A percentile compares a stretch with the other conserved stretches of the same genome.
Evolutionary conservation across 2,797 vertebrate genomes (phyloP).

Genomic region (Carapus acus): DNA sequence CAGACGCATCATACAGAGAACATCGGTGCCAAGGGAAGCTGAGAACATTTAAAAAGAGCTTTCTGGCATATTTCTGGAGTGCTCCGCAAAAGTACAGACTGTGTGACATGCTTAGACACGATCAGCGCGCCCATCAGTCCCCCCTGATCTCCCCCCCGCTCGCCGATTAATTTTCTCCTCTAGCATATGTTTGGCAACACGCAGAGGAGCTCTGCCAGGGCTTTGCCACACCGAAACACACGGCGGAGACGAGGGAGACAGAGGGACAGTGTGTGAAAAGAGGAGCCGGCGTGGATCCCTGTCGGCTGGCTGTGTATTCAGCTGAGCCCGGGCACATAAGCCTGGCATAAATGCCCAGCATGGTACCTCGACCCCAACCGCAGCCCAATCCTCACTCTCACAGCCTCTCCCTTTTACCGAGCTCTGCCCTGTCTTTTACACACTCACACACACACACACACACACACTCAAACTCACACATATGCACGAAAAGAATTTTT

Average conservation of each 20-base stretch:
- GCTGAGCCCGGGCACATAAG: conserved; percentile 52
- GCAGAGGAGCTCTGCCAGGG: conserved; percentile 37
- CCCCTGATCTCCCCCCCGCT: no score
- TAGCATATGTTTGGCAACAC: conserved; percentile 36
- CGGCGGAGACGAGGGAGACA: conserved; percentile 18
- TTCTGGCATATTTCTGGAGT: neutral
- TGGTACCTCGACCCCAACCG: conserved; percentile 47
- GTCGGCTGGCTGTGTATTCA: conserved; percentile 59
- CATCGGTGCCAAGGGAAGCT: neutral
- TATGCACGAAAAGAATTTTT: conserved; percentile 12
- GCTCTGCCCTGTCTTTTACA: conserved; percentile 35
- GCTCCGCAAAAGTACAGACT: no score
- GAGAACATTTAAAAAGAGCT: neutral
- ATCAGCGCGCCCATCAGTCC: no score
- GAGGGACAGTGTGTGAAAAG: conserved; percentile 41
- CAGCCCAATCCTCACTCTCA: conserved; percentile 47
- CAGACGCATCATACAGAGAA: neutral
- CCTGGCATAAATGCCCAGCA: conserved; percentile 64
- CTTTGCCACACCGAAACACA: conserved; percentile 8
- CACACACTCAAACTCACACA: conserved; percentile 25
- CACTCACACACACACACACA: conserved; percentile 32
- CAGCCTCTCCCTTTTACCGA: conserved; percentile 58
- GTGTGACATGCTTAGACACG: neutral
- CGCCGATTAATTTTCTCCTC: conserved; percentile 8
- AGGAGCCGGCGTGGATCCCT: conserved; percentile 54